A percentile compares a stretch with the other conserved stretches of the same genome.
Conservation (phyloP, 2,797 vertebrate species). For the Meriones psammophilus region DNA sequence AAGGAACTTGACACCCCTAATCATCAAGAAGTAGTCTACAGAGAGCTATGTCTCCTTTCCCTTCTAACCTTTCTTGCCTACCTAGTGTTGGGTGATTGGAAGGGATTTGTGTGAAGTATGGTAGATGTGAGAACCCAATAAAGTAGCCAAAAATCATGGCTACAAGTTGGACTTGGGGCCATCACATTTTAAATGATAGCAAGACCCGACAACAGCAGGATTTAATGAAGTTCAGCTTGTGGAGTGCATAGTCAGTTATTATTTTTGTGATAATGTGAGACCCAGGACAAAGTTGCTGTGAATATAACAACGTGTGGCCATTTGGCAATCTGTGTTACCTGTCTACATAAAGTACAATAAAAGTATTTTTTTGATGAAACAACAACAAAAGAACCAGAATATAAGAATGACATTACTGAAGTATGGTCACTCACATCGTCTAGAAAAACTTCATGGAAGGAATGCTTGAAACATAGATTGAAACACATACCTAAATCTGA, state of each 20-base stretch:
- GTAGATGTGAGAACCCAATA: background rate
- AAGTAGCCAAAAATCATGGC: too few species aligned
- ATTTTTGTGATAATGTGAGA: background rate
- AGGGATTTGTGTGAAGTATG: too few species aligned
- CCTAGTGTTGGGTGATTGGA: too few species aligned
- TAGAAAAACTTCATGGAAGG: background rate
- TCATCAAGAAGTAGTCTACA: too few species aligned
- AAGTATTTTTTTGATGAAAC: background rate
- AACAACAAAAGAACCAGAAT: background rate
- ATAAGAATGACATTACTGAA: background rate
- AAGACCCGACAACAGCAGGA: background rate
- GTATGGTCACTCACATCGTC: background rate
- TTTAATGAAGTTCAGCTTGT: constrained; percentile 39
- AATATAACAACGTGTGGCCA: background rate
- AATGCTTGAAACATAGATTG: background rate
- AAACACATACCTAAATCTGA: constrained; percentile 31
- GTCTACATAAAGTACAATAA: background rate
- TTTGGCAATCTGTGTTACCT: background rate
- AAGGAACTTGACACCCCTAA: too few species aligned
- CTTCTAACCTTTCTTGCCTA: too few species aligned
- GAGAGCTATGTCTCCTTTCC: too few species aligned
- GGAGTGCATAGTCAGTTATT: background rate
- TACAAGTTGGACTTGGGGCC: background rate
- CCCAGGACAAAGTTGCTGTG: background rate
- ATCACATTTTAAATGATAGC: background rate